phyloP scores from a whole-genome alignment of 2,888 invertebrate species.

The Amorpha juglandis region DNA sequence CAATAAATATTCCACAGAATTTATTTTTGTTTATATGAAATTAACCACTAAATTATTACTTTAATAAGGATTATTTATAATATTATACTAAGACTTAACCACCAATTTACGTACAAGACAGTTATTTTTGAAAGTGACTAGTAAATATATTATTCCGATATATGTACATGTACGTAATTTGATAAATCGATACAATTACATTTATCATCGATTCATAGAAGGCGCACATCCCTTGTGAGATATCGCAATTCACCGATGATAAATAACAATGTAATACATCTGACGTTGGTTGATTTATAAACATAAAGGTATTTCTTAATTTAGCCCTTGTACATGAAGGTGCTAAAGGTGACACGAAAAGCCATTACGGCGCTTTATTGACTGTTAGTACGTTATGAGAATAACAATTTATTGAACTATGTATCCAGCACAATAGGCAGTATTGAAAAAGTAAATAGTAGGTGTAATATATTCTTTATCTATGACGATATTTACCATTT shows the following conservation, averaged over 20 bases:
- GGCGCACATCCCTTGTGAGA: constrained; percentile 46
- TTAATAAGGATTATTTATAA: too few species aligned
- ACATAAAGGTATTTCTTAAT: constrained; percentile 60
- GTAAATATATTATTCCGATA: too few species aligned
- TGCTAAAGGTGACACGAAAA: constrained; percentile 26
- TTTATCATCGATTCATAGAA: neutral
- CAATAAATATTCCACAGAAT: too few species aligned
- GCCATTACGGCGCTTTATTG: constrained; percentile 52
- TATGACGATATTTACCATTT: constrained; percentile 41
- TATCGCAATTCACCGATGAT: constrained; percentile 31
- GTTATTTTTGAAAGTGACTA: too few species aligned
- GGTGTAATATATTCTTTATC: constrained; percentile 25
- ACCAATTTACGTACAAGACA: too few species aligned
- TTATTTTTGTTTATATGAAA: too few species aligned
- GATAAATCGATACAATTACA: constrained; percentile 2
- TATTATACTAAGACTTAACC: too few species aligned
- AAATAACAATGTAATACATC: constrained; percentile 43
- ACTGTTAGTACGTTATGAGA: constrained; percentile 44
- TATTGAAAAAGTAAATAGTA: constrained; percentile 21
- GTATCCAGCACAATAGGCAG: constrained; percentile 41
- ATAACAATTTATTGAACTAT: constrained; percentile 49
- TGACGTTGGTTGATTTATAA: constrained; percentile 62
- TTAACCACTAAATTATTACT: too few species aligned
- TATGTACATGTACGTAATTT: too few species aligned
- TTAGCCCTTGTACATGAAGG: constrained; percentile 40